These are phyloP conservation scores for Anisognathus igniventris DNA, from an alignment of 2,797 vertebrate genomes.

Conservation along the genomic window DNA sequence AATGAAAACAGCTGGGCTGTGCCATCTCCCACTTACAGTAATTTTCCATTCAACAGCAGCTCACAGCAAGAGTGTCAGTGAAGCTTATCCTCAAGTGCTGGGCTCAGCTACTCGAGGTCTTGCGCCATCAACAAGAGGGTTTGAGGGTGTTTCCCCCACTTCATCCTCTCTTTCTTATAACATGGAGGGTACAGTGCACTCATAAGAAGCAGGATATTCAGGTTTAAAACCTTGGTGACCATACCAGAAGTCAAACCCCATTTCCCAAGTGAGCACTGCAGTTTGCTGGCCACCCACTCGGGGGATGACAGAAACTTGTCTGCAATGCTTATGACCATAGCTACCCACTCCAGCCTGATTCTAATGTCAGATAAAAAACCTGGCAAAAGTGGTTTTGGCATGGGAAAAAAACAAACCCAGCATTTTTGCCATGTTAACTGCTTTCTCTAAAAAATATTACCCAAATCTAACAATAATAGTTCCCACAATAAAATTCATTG, in stretches of 20 bases:
- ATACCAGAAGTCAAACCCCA: neutral
- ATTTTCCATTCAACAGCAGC: neutral
- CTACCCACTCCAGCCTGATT: neutral
- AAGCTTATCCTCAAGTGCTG: neutral
- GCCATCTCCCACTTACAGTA: neutral
- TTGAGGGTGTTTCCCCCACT: neutral
- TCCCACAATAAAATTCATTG: neutral
- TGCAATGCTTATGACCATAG: neutral
- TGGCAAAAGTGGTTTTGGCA: neutral
- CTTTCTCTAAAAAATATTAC: neutral
- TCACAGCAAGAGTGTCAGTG: neutral
- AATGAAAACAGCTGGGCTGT: neutral
- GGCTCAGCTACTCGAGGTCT: neutral
- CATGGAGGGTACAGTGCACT: neutral
- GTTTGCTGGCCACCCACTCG: neutral
- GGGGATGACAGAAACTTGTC: neutral
- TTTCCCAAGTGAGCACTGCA: neutral
- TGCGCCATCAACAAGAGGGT: neutral
- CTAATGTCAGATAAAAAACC: neutral
- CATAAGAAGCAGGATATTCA: neutral
- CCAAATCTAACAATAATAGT: neutral
- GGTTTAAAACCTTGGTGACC: neutral
- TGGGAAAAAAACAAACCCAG: neutral
- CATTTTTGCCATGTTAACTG: neutral
- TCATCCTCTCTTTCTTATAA: neutral